Percentiles rank a stretch among this genome's conserved stretches.
Evolutionary conservation across 1,140 invertebrate species (phyloP).

Genomic region (Hetaerina americana): DNA sequence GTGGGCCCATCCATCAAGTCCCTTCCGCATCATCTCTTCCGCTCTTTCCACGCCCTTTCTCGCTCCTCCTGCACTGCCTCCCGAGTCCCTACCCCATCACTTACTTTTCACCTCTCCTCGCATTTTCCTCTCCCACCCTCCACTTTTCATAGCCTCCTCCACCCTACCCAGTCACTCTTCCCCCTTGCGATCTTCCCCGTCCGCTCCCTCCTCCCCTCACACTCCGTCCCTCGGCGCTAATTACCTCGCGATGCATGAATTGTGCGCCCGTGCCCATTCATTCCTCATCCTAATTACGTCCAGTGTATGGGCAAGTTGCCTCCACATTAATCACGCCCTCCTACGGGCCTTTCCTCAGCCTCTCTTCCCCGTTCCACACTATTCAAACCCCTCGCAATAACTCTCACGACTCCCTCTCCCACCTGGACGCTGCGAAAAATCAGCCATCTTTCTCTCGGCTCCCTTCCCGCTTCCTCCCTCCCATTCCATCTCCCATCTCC

Average conservation of each 20-base stretch:
- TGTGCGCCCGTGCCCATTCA: neutral
- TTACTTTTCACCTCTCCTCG: no score
- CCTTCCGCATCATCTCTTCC: no score
- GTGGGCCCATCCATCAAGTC: no score
- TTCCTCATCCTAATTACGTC: neutral
- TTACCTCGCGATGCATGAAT: neutral
- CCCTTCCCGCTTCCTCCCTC: neutral
- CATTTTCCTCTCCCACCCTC: no score
- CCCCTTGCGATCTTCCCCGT: no score
- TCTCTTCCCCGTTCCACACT: neutral
- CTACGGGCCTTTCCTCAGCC: neutral
- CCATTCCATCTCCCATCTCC: neutral
- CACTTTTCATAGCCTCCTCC: no score
- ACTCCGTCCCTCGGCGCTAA: neutral
- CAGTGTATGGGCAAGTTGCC: neutral
- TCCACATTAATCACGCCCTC: neutral
- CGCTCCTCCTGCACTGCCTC: no score
- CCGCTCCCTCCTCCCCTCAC: neutral
- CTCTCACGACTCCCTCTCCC: neutral
- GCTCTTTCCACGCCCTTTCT: no score
- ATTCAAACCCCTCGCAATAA: neutral
- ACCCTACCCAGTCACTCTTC: no score
- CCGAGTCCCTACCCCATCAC: no score
- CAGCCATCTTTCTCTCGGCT: neutral
- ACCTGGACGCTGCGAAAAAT: neutral